Evolutionary conservation across 2,888 invertebrate species (phyloP).

Genomic region (Synanthedon formicaeformis): DNA sequence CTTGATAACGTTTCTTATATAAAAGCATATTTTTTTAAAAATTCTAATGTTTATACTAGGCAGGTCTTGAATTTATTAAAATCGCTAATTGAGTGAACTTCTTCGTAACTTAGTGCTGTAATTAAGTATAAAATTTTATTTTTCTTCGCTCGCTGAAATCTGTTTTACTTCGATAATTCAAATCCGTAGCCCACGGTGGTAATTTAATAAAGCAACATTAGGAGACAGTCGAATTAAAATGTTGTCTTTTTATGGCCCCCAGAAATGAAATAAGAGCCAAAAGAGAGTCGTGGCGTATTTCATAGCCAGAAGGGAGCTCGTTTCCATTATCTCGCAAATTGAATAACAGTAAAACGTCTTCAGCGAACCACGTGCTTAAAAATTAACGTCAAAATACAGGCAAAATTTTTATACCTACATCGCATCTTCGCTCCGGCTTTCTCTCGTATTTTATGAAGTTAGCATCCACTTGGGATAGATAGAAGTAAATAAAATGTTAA

Average conservation of each 20-base stretch:
- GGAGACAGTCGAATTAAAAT: too few relatives aligned
- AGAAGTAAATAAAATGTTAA: not conserved
- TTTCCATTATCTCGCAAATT: constrained; percentile 4
- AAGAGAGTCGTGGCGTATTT: not conserved
- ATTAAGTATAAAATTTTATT: too few relatives aligned
- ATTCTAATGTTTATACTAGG: too few relatives aligned
- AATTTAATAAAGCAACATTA: too few relatives aligned
- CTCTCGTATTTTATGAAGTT: not conserved
- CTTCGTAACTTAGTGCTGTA: too few relatives aligned
- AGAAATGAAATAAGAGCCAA: not conserved
- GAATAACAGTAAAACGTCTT: constrained; percentile 2
- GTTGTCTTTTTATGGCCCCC: not conserved
- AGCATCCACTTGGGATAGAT: not conserved
- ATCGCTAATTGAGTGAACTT: too few relatives aligned
- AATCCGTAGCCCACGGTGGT: too few relatives aligned
- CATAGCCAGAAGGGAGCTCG: not conserved
- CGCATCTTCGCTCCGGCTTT: constrained; percentile 1
- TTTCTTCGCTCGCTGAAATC: too few relatives aligned
- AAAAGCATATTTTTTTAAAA: too few relatives aligned
- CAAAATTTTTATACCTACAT: not conserved
- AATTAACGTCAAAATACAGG: not conserved
- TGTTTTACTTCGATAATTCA: too few relatives aligned
- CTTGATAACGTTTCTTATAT: too few relatives aligned
- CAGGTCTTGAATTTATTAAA: too few relatives aligned
- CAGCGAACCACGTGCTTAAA: not conserved